These are phyloP conservation scores for Globodera rostochiensis DNA, from an alignment of 1,140 invertebrate genomes.

Conservation along the genomic window DNA sequence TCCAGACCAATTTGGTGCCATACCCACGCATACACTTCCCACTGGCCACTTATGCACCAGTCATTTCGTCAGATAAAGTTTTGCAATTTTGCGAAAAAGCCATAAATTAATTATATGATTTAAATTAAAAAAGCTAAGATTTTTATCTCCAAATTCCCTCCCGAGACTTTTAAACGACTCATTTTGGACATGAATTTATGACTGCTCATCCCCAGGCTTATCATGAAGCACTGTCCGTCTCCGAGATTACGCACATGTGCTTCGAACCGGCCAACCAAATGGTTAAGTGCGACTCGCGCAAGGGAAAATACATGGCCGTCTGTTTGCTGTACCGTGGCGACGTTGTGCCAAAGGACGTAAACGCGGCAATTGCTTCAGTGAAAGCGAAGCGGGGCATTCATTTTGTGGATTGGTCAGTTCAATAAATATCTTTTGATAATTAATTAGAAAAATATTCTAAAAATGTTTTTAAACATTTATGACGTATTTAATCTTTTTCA, in stretches of 20 bases:
- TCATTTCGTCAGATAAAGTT: constrained; percentile 60
- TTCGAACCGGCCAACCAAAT: constrained; percentile 83
- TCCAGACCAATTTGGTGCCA: constrained; percentile 82
- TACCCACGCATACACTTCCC: constrained; percentile 81
- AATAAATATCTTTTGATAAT: neutral
- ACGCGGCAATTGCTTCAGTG: constrained; percentile 58
- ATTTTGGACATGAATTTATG: no score
- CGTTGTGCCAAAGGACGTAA: constrained; percentile 75
- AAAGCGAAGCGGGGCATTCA: constrained; percentile 68
- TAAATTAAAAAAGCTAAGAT: no score
- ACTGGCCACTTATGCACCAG: constrained; percentile 63
- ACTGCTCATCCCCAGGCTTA: constrained; percentile 70
- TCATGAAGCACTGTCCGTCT: constrained; percentile 77
- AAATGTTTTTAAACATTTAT: no score
- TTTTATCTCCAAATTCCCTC: no score
- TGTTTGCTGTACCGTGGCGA: constrained; percentile 81
- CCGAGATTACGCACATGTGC: constrained; percentile 80
- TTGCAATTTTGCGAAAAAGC: neutral
- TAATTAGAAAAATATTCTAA: neutral
- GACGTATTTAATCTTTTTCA: no score
- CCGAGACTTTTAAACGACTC: no score
- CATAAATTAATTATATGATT: neutral
- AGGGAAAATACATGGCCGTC: constrained; percentile 76
- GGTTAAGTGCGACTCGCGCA: constrained; percentile 73
- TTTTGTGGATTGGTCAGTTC: constrained; percentile 45